phyloP scores from a whole-genome alignment of 2,888 invertebrate genomes.

The Eustalomyia histrio region DNA sequence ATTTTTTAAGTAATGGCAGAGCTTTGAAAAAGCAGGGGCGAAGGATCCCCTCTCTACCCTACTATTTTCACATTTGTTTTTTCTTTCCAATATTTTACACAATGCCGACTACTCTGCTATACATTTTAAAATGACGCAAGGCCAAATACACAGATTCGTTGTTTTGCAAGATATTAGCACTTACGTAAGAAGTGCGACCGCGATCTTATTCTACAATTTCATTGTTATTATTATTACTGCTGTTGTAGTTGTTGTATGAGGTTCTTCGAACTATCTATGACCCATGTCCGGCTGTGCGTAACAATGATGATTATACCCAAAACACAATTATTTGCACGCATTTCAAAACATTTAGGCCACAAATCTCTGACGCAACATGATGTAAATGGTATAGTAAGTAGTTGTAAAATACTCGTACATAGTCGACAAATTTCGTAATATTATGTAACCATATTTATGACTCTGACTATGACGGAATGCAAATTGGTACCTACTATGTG shows the following conservation, averaged over 20 bases:
- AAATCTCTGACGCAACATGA: slow-evolving; percentile 15
- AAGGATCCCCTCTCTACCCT: too few species aligned
- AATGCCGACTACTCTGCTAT: not conserved
- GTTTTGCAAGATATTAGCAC: slow-evolving; percentile 25
- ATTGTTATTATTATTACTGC: slow-evolving; percentile 21
- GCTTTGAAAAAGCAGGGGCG: too few species aligned
- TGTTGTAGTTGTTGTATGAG: not conserved
- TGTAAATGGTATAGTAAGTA: not conserved
- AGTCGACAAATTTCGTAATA: slow-evolving; percentile 34
- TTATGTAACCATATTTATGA: slow-evolving; percentile 63
- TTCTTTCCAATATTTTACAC: too few species aligned
- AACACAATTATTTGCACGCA: slow-evolving; percentile 58
- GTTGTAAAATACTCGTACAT: not conserved
- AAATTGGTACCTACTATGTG: slow-evolving; percentile 7
- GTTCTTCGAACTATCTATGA: slow-evolving; percentile 55
- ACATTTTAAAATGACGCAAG: slow-evolving; percentile 49
- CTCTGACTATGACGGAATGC: not conserved
- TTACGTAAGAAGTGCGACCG: slow-evolving; percentile 65
- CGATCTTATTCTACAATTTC: slow-evolving; percentile 26
- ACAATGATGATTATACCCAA: slow-evolving; percentile 35
- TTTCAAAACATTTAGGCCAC: slow-evolving; percentile 56
- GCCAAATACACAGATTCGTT: slow-evolving; percentile 34
- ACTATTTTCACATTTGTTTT: too few species aligned
- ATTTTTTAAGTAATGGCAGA: too few species aligned
- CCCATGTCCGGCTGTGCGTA: slow-evolving; percentile 51